These are phyloP conservation scores for Coregonus clupeaformis DNA, from an alignment of 2,113 vertebrate species.

Conservation along the genomic window DNA sequence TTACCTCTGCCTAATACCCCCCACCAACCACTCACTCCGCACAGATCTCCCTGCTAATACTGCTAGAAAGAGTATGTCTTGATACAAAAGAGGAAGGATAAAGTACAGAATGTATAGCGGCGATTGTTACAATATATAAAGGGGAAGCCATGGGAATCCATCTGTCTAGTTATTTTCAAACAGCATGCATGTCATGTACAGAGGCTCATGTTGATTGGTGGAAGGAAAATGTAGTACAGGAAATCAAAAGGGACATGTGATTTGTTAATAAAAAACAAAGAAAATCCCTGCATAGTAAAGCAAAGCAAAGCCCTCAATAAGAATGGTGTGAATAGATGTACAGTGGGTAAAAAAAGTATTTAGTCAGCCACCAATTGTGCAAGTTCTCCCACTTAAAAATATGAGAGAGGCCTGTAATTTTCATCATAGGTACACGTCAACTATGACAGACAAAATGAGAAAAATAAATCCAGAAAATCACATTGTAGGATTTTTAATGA, in stretches of 20 bases:
- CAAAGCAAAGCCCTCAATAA: not conserved
- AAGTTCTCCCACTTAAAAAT: too few relatives aligned
- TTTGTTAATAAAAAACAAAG: not conserved
- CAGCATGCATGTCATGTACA: constrained; percentile 1
- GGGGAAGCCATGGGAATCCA: too few relatives aligned
- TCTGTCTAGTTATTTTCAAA: constrained; percentile 46
- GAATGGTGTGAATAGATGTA: too few relatives aligned
- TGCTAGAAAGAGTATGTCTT: constrained; percentile 8
- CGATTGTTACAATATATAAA: too few relatives aligned
- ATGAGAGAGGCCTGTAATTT: too few relatives aligned
- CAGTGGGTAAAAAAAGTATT: too few relatives aligned
- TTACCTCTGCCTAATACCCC: constrained; percentile 61
- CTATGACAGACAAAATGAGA: too few relatives aligned
- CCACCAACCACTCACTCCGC: constrained; percentile 45
- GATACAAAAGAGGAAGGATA: constrained; percentile 1
- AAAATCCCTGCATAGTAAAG: not conserved
- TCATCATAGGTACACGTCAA: too few relatives aligned
- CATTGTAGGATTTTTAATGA: too few relatives aligned
- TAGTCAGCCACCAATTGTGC: too few relatives aligned
- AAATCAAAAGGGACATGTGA: not conserved
- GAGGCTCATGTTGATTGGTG: constrained; percentile 51
- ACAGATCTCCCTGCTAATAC: constrained; percentile 56
- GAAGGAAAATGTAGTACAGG: constrained; percentile 43
- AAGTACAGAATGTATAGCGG: constrained; percentile 30
- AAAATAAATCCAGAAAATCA: too few relatives aligned